Percentiles rank a stretch among this genome's conserved stretches.
Evolutionary conservation across 1,140 invertebrate species (phyloP).

Genomic region (Cydia pomonella): DNA sequence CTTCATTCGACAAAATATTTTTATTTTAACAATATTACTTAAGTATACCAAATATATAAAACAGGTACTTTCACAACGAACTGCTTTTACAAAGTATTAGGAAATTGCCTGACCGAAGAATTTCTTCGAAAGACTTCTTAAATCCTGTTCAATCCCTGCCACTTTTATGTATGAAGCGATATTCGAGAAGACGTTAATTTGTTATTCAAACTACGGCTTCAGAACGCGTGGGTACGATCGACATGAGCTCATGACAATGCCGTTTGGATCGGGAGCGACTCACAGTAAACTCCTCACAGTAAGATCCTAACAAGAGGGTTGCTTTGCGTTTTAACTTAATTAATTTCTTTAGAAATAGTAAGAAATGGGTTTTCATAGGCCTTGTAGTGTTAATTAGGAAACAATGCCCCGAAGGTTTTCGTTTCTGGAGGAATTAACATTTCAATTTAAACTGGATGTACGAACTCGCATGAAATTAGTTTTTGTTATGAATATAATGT

Average conservation of each 20-base stretch:
- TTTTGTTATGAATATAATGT: too few relatives aligned
- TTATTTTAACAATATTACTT: too few relatives aligned
- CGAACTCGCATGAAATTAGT: too few relatives aligned
- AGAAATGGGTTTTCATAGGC: too few relatives aligned
- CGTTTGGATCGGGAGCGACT: conserved; percentile 13
- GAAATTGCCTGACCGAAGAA: background rate
- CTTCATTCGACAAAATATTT: too few relatives aligned
- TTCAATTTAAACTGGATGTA: background rate
- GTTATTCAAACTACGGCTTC: conserved; percentile 31
- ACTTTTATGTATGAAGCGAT: conserved; percentile 24
- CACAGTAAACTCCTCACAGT: background rate
- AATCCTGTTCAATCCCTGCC: background rate
- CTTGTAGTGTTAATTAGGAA: background rate
- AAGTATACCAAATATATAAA: background rate
- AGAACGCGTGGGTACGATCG: background rate
- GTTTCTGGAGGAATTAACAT: background rate
- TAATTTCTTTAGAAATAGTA: background rate
- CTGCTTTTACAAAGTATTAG: background rate
- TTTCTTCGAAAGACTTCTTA: conserved; percentile 5
- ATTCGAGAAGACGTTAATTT: conserved; percentile 31
- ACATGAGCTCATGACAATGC: conserved; percentile 26
- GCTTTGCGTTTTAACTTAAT: conserved; percentile 13
- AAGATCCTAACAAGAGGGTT: conserved; percentile 1
- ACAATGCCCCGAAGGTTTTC: background rate
- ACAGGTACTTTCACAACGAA: background rate